Evolutionary conservation across 64 coral and sea anemone species (phyloP), one percentile per base, ranked within the genome.

Genomic region (Montipora capricornis): DNA sequence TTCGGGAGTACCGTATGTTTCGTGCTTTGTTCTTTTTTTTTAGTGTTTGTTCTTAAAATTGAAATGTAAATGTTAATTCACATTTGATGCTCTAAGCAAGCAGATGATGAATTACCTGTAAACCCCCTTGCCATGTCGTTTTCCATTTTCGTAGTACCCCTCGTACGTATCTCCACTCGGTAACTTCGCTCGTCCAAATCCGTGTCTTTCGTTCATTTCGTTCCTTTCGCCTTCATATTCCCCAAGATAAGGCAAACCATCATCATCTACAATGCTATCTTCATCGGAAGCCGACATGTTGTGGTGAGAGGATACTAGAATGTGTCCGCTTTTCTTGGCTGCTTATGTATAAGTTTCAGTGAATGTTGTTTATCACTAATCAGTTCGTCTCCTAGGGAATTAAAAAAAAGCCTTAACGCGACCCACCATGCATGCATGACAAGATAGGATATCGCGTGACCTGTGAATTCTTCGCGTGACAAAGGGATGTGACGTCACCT

Each of bases 171-270:
- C 91, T 10, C 80, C 77, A 20, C 87, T 82, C 0, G 92, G 92
- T 15, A 80, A 74, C 44, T 79, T 68, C 12, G 81, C 75, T 81
- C 75, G 61, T 47, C 92, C 92, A 68, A 67, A 75, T 3, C 91
- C 91, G 24, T 93, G 91, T 47, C 91, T 26, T 29, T 93, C 91
- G 4, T 93, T 83, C 7, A 75, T 20, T 14, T 93, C 91, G 26
- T 93, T 93, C 50, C 91, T 53, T 46, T 93, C 91, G 10, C 91
- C 91, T 17, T 93, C 91, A 3, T 87, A 93, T 93, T 93, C 91
- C 5, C 91, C 91, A 1, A 93, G 75, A 61, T 93, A 78, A 2
- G 91, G 91, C 59, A 93, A 10, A 24, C 91, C 91, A 12, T 86
- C 82, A 58, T 93, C 91, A 79, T 87, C 91, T 53, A 59, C 53